Conservation (phyloP, 2,113 vertebrate genomes). For the Labeo rohita region DNA sequence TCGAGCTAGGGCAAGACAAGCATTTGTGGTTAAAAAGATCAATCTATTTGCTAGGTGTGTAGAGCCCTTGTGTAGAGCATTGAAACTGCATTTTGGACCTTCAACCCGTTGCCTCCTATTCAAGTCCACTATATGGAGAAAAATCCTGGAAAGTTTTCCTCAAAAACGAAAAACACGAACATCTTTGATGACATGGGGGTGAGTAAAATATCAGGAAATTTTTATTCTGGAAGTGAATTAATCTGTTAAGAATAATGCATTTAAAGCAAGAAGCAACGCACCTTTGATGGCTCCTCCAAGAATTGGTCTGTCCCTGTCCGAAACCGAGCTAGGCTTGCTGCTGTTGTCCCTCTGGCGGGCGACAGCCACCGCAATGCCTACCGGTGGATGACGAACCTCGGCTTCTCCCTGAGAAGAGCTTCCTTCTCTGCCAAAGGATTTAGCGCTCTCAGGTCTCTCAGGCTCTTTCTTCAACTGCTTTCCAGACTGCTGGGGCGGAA, state of each 20-base stretch:
- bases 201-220: too few relatives aligned
- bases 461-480: conserved; percentile 90
- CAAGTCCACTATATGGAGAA: too few relatives aligned
- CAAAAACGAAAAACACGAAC: too few relatives aligned
- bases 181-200: too few relatives aligned
- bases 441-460: conserved; percentile 89
- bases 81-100: too few relatives aligned
- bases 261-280: conserved; percentile 52
- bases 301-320: conserved; percentile 81
- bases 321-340: conserved; percentile 79
- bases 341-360: conserved; percentile 92
- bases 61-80: too few relatives aligned
- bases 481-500: conserved; percentile 70
- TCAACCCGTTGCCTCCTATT: too few relatives aligned
- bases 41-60: too few relatives aligned
- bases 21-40: too few relatives aligned
- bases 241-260: background rate
- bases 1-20: too few relatives aligned
- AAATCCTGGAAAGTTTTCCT: too few relatives aligned
- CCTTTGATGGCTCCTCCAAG: conserved; percentile 89
- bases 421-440: conserved; percentile 86
- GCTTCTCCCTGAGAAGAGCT: conserved; percentile 84
- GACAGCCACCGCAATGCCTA: conserved; percentile 94
- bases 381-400: conserved; percentile 92
- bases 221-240: too few relatives aligned